Evolutionary conservation across 2,113 vertebrate genomes (phyloP), one percentile per base, ranked within the genome.

Genomic region (Amblyopsis rosae): DNA sequence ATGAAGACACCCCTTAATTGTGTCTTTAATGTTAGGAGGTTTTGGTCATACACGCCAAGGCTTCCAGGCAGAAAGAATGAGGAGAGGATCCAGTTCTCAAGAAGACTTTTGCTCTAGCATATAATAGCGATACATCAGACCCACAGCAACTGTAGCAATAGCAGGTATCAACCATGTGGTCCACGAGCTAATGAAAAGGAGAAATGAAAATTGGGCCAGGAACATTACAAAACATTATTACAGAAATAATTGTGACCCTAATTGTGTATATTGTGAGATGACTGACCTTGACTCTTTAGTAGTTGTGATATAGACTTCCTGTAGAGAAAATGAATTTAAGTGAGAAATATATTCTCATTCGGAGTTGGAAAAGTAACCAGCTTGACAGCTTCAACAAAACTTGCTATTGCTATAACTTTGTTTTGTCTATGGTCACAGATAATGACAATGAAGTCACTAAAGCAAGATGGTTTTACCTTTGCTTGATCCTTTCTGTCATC

Each of bases 81-180:
- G 56, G 74, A 60, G 12, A 33, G 32, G 68, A 72, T 2, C 11
- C 48, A n/a, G 59, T 33, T 70, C 79, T 94, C 89, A 94, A 47
- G 90, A 91, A 0, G 92, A 95, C 82, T 86, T 96, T 84, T 93
- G 94, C 62, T 98, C 96, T 41, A 87, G 16, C 61, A 82, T 45
- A 79, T 95, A 98, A 80, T 92, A 96, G 53, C 96, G 96, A 83
- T 97, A 99, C 90, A 97, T 87, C 61, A 96, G 62, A 17, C 94
- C 96, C 68, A 96, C 19, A 51, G 94, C 81, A 54, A 85, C 55
- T 0, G 93, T 95, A 10, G 91, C 93, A 0, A 96, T 0, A 13
- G 94, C 85, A 59, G 95, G 95, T 77, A 99, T 93, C 65, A 98
- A 75, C 96, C 95, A 99, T 0, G 88, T 93, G 0, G 90, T 87